Evolutionary conservation across 30 jellyfish, hydroid and myxozoan species (phyloP), one percentile per base, ranked within the genome.

Genomic region (Chrysaora quinquecirrha): DNA sequence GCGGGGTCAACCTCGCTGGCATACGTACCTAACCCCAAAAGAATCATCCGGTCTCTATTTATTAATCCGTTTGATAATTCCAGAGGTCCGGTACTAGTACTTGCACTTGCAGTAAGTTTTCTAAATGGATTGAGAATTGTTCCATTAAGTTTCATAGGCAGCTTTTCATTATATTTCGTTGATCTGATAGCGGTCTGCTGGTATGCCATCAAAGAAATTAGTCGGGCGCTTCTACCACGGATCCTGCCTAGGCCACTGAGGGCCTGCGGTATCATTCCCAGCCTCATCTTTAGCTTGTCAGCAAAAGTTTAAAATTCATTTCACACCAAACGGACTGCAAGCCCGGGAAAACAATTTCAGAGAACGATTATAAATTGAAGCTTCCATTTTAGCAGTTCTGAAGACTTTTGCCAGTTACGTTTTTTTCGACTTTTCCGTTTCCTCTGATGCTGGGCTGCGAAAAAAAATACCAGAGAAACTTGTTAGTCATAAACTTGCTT

Each of bases 21-120:
- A 52, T 3, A 19, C 86, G 19, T 58, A 75, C 86, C 86, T 56
- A 75, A 32, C 4, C 86, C 76, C 16, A 75, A 46, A 24, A 75
- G 66, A 11, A 75, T 75, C 19, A 75, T 22, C 25, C 86, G 4
- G 48, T 75, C 86, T 75, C 46, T 52, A 31, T 75, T 75, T 54
- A 75, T 52, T 12, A 52, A 20, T 3, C 68, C 68, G 6, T 19
- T 52, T 16, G 68, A 52, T 10, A 52, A 52, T 3, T 10, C 68
- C 68, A 3, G 6, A 19, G 68, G 25, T 52, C 68, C 68, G 3
- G 68, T 19, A 20, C 68, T 52, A 4, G 68, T 52, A 19, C 68
- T 52, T 52, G 68, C 68, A 52, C 68, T 52, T 52, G 68, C 68
- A 3, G 68, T 52, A 52, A 52, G 12, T 3, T 52, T 52, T 19